Evolutionary conservation across 2,113 vertebrate genomes (phyloP).

Genomic region (Solea solea): DNA sequence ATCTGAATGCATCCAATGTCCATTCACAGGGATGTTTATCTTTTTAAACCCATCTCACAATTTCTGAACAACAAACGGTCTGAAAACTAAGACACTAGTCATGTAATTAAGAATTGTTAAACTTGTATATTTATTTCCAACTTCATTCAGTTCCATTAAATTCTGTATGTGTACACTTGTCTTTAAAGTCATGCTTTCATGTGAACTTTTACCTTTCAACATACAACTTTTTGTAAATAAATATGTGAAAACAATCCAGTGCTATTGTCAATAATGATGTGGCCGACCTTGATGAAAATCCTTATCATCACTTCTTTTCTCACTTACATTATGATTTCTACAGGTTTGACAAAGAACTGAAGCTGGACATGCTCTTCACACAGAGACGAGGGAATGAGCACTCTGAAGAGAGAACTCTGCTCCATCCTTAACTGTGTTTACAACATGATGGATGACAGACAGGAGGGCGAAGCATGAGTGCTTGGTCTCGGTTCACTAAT

Average conservation of each 20-base stretch:
- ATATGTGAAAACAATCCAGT: neutral
- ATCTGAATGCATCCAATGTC: too few relatives aligned
- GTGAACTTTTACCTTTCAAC: neutral
- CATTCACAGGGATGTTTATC: too few relatives aligned
- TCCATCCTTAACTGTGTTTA: neutral
- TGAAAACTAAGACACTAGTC: too few relatives aligned
- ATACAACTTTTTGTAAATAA: neutral
- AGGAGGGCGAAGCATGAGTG: neutral
- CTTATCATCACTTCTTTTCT: neutral
- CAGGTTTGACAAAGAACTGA: neutral
- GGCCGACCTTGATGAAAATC: neutral
- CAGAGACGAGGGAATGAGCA: neutral
- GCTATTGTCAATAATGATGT: neutral
- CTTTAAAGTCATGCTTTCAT: too few relatives aligned
- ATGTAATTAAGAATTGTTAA: too few relatives aligned
- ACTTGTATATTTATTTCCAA: too few relatives aligned
- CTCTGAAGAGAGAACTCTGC: too few relatives aligned
- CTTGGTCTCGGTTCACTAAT: constrained; percentile 1
- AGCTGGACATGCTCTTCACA: neutral
- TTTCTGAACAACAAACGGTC: too few relatives aligned
- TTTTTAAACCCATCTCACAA: too few relatives aligned
- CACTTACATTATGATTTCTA: neutral
- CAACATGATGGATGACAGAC: neutral
- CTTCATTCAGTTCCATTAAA: too few relatives aligned
- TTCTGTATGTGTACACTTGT: too few relatives aligned